A percentile compares a stretch with the other conserved stretches of the same genome.
Conservation (phyloP, 2,888 invertebrate genomes). For the Agapetus fuscipes region DNA sequence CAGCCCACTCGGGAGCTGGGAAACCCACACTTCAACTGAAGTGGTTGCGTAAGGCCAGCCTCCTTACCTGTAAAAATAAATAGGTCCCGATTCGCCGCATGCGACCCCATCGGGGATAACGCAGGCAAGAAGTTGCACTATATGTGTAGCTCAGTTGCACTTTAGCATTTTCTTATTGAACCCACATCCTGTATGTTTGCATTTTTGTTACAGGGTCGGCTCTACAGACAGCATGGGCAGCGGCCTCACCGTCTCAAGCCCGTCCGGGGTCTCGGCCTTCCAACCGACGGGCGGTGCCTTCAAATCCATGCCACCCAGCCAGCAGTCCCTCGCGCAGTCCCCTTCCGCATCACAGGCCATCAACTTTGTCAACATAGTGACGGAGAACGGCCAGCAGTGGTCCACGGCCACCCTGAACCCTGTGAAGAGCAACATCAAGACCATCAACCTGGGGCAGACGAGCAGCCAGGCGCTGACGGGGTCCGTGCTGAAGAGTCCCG, state of each 20-base stretch:
- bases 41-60: no score
- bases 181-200: constrained; percentile 1
- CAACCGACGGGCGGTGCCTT: constrained; percentile 92
- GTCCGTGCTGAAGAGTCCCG: constrained; percentile 32
- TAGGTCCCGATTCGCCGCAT: no score
- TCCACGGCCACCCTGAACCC: constrained; percentile 12
- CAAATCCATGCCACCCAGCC: constrained; percentile 64
- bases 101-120: no score
- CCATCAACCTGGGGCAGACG: constrained; percentile 8
- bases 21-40: no score
- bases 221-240: constrained; percentile 43
- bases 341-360: constrained; percentile 12
- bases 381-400: constrained; percentile 20
- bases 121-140: no score
- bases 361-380: constrained; percentile 19
- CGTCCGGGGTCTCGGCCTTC: constrained; percentile 77
- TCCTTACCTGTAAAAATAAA: no score
- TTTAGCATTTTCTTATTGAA: no score
- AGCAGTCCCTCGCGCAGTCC: constrained; percentile 15
- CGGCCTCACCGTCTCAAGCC: constrained; percentile 52
- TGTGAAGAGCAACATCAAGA: constrained; percentile 15
- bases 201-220: constrained; percentile 31
- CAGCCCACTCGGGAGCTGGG: no score
- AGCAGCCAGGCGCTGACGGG: constrained; percentile 9
- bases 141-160: no score